Evolutionary conservation across 1,140 invertebrate genomes (phyloP).

Genomic region (Hirudo medicinalis): DNA sequence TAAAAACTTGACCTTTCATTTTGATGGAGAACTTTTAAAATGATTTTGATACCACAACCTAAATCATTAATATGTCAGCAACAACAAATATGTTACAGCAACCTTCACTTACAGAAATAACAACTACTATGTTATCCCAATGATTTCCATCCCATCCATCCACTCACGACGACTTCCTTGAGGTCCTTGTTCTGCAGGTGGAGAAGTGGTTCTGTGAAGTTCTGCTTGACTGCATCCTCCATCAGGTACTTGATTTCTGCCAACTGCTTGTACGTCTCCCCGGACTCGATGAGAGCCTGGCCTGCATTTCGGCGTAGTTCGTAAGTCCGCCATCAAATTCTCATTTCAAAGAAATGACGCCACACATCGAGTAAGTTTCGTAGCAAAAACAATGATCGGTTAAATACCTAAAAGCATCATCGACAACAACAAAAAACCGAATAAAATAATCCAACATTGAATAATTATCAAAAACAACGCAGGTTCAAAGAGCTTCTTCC

Average conservation of each 20-base stretch:
- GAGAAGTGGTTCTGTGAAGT: slow-evolving; percentile 89
- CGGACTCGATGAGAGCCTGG: slow-evolving; percentile 75
- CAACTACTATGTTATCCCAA: no score
- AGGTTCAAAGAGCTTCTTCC: not conserved
- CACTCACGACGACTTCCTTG: slow-evolving; percentile 85
- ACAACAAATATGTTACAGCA: no score
- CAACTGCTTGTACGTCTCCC: slow-evolving; percentile 88
- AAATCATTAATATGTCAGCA: no score
- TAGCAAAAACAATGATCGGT: not conserved
- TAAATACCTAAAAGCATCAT: no score
- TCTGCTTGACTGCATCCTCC: slow-evolving; percentile 96
- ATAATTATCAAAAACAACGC: not conserved
- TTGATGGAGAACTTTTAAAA: no score
- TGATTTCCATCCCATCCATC: not conserved
- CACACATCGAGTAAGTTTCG: no score
- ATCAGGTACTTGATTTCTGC: slow-evolving; percentile 93
- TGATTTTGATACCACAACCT: no score
- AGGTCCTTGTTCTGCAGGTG: slow-evolving; percentile 91
- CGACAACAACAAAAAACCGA: not conserved
- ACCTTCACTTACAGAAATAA: no score
- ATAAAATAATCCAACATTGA: not conserved
- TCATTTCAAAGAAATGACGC: no score
- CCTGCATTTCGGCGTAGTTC: slow-evolving; percentile 36
- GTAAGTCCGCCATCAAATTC: not conserved
- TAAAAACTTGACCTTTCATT: no score